Base-by-base conservation (phyloP, 2,888 invertebrate species). In the Embidobia sp. region DNA sequence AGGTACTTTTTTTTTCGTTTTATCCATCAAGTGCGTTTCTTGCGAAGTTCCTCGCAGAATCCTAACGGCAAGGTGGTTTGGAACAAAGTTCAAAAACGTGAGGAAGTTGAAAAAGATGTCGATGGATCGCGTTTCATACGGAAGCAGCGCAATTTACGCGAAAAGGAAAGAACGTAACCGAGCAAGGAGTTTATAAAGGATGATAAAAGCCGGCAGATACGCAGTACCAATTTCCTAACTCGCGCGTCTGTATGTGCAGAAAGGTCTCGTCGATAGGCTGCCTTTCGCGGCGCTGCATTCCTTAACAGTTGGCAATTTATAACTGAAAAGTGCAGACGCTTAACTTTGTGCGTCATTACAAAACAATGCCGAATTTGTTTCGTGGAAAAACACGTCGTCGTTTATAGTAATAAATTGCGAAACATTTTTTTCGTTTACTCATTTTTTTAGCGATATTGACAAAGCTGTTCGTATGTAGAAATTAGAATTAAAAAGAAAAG, bases 71-170 rank as follows among this genome's bases (percentile, higher is more conserved):
- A 31, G n/a, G 63, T 57, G 72, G 46, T 37, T n/a, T 63, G 49
- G 57, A 73, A 73, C 64, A 73, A 73, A 73, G 72, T 73, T 73
- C 49, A 64, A 57, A 73, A 73, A 73, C 64, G 72, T 73, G 72
- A 73, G 64, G 57, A 64, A 63, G 48, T 73, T 57, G 64, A 49
- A 55, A 64, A 73, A 63, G 72, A 64, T 53, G 72, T 55, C 55
- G 49, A 73, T 48, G 61, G 35, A 19, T 57, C 27, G 48, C 51
- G 51, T 51, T 61, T 61, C 51, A 59, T 69, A 42, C 51, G 44
- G 48, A 53, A 70, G 51, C 27, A 16, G 22, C 29, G 57, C 63
- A 53, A 63, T 72, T 72, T 63, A 72, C 72, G 70, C 72, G 63
- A 48, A 48, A 72, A 72, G 59, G 63, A 72, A 63, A 35, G 57